Conservation (phyloP, 2,888 invertebrate genomes). For the Pristionchus arcanus region DNA sequence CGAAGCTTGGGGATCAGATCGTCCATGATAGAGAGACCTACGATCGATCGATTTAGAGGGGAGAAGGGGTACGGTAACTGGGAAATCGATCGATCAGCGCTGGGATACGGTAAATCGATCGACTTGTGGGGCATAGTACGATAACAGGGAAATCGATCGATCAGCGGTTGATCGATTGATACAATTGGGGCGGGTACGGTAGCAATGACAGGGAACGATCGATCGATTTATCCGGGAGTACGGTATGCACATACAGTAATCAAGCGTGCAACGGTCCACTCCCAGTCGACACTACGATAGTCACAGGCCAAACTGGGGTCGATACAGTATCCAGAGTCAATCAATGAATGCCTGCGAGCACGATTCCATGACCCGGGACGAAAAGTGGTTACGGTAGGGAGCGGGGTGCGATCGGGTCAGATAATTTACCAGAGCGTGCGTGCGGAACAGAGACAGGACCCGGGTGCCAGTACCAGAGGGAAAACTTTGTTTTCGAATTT, state of each 20-base stretch:
- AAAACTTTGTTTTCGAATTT: too few species aligned
- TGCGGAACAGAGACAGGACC: not conserved
- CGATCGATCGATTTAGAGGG: not conserved
- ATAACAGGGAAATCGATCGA: too few species aligned
- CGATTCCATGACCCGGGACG: not conserved
- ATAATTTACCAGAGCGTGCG: not conserved
- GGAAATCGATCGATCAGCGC: not conserved
- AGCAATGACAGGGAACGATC: too few species aligned
- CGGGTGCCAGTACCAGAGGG: too few species aligned
- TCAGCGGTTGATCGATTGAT: too few species aligned
- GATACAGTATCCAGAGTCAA: not conserved
- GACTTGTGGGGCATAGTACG: too few species aligned
- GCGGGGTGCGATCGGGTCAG: not conserved
- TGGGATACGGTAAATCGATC: too few species aligned
- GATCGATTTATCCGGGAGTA: not conserved
- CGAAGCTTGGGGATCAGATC: slow-evolving; percentile 75
- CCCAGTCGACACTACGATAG: not conserved
- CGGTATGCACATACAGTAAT: not conserved
- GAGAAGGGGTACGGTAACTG: not conserved
- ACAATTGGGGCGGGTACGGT: too few species aligned
- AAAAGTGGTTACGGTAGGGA: not conserved
- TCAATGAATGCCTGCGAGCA: not conserved
- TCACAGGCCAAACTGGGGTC: not conserved
- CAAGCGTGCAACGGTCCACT: not conserved
- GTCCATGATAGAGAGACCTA: slow-evolving; percentile 61